These are phyloP conservation scores for Strongylocentrotus purpuratus DNA, from an alignment of 35 echinoderm and acorn worm species.

Conservation along the genomic window DNA sequence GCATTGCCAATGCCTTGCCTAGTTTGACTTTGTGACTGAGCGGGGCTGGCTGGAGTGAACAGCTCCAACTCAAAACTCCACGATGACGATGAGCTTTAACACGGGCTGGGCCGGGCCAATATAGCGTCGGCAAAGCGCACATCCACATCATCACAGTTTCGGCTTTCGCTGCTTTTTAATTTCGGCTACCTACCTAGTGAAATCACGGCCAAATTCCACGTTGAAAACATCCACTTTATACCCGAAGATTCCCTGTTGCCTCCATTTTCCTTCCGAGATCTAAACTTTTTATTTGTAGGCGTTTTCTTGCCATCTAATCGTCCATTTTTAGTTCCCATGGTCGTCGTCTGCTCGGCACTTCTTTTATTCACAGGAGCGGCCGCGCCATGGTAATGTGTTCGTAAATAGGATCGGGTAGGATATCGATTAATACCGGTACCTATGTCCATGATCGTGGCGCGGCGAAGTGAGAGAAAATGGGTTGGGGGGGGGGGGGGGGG, in stretches of 20 bases:
- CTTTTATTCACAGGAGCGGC: too few relatives aligned
- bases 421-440: too few relatives aligned
- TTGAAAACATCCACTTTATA: not conserved
- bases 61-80: too few relatives aligned
- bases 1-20: too few relatives aligned
- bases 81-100: not conserved
- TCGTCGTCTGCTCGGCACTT: not conserved
- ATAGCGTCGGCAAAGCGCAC: not conserved
- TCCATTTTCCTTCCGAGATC: not conserved
- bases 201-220: not conserved
- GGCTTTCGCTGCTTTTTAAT: not conserved
- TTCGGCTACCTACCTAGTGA: not conserved
- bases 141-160: not conserved
- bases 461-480: too few relatives aligned
- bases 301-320: not conserved
- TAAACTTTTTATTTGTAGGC: not conserved
- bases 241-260: not conserved
- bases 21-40: not conserved
- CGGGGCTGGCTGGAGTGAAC: too few relatives aligned
- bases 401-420: too few relatives aligned
- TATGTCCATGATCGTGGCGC: too few relatives aligned
- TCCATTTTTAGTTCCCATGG: not conserved
- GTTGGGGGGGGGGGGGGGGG: too few relatives aligned
- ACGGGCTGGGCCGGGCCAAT: too few relatives aligned
- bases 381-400: too few relatives aligned